Base-by-base conservation (phyloP, 2,888 invertebrate species). In the Drepana falcataria region DNA sequence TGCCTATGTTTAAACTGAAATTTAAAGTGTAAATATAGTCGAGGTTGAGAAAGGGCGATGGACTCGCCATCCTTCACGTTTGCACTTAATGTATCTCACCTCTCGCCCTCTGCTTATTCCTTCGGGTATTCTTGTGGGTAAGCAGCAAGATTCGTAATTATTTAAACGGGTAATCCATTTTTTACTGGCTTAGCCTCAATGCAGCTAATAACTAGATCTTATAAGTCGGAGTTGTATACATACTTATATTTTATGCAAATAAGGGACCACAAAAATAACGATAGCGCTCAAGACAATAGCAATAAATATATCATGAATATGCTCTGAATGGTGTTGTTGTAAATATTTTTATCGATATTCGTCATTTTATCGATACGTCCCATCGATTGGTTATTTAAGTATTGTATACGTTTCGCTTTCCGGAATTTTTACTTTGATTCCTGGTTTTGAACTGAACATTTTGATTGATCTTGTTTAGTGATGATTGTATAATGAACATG, bases 361-460 rank as follows among this genome's bases (percentile, higher is more conserved):
- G 34, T 51, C 6, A 35, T 2, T 44, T 9, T 44, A 51, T 51
- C 51, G 40, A 51, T 51, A 51, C 6, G 51, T 51, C 51, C 51
- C 51, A 51, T 51, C 51, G 51, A 51, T 51, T 40, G 21, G 21
- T 51, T 40, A 51, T n/a, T 33, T 51, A 35, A 49, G 37, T 40
- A 40, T 51, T 51, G 40, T 51, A 34, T 51, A 51, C 33, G 51
- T 51, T 37, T 21, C 6, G 40, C 44, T 48, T 51, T 7, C 51
- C n/a, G 40, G 34, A 40, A 40, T 34, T 51, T 4, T 41, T 34
- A 51, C 21, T 51, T 51, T 7, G 51, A 51, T 51, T 51, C 33
- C 21, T 21, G 6, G 44, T 44, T 2, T 9, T 51, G 51, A 40
- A 40, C 40, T 51, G 35, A 33, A 49, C 33, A 40, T 40, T 21